Evolutionary conservation across 1,140 invertebrate species (phyloP).

Genomic region (Theocolax elegans): DNA sequence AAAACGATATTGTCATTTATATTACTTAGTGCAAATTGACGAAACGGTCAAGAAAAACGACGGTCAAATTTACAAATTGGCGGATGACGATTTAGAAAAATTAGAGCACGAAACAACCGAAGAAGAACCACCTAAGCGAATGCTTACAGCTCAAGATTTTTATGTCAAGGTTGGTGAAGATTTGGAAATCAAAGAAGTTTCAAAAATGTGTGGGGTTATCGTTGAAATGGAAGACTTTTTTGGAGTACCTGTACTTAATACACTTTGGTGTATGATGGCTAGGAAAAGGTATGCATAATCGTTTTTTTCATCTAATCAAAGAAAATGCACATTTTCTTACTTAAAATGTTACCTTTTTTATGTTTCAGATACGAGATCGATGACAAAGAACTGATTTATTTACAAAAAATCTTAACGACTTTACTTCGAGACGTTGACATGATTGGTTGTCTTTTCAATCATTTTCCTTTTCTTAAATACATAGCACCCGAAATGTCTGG

Average conservation of each 20-base stretch:
- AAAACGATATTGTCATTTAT: neutral
- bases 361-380: conserved; percentile 72
- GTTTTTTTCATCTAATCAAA: neutral
- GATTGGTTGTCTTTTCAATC: conserved; percentile 80
- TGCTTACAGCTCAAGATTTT: conserved; percentile 54
- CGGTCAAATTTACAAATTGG: conserved; percentile 53
- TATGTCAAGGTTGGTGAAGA: conserved; percentile 59
- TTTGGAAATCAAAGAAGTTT: conserved; percentile 50
- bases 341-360: neutral
- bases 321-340: neutral
- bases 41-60: conserved; percentile 15
- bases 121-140: conserved; percentile 46
- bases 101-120: conserved; percentile 12
- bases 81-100: conserved; percentile 38
- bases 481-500: conserved; percentile 81
- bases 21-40: neutral
- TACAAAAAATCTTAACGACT: conserved; percentile 77
- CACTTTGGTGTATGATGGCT: conserved; percentile 88
- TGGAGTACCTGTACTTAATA: conserved; percentile 83
- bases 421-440: conserved; percentile 80
- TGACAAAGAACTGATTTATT: conserved; percentile 74
- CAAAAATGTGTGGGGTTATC: conserved; percentile 58
- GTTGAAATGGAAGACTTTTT: conserved; percentile 78
- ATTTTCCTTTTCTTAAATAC: conserved; percentile 81
- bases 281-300: conserved; percentile 70